Percentiles rank a stretch among this genome's conserved stretches.
Conservation (phyloP, 2,113 vertebrate genomes). For the Poeciliopsis retropinna region DNA sequence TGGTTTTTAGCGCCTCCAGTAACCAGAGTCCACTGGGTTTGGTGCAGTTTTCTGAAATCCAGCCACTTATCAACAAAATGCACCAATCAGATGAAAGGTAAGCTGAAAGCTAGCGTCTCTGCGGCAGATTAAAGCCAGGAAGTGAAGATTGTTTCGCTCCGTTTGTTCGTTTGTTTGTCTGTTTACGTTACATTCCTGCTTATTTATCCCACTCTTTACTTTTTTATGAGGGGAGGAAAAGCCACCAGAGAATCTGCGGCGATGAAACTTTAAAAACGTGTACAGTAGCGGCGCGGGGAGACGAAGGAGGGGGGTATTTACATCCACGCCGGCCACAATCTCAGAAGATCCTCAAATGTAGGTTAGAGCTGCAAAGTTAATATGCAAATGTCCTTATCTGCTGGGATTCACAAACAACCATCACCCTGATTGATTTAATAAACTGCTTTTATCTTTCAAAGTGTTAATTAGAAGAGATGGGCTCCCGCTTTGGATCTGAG, state of each 20-base stretch:
- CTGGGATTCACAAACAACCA: conserved; percentile 98
- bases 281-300: conserved; percentile 65
- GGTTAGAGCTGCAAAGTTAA: conserved; percentile 97
- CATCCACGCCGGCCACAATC: conserved; percentile 90
- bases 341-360: conserved; percentile 94
- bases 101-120: conserved; percentile 13
- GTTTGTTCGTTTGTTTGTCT: conserved; percentile 70
- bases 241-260: conserved; percentile 65
- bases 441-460: conserved; percentile 99
- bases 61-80: conserved; percentile 29
- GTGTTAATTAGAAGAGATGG: conserved; percentile 99
- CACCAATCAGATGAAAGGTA: conserved; percentile 41
- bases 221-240: conserved; percentile 77
- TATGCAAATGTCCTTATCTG: conserved; percentile 99
- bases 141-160: conserved; percentile 55
- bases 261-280: conserved; percentile 77
- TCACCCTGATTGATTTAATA: conserved; percentile 99
- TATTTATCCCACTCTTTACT: conserved; percentile 78
- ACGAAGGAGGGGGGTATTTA: conserved; percentile 83
- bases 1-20: not conserved
- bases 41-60: conserved; percentile 8
- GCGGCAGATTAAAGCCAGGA: conserved; percentile 46
- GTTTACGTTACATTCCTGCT: conserved; percentile 69
- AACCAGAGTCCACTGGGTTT: not conserved
- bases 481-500: conserved; percentile 80